phyloP scores from a whole-genome alignment of 2,113 vertebrate species.

The Nothoprocta perdicaria region DNA sequence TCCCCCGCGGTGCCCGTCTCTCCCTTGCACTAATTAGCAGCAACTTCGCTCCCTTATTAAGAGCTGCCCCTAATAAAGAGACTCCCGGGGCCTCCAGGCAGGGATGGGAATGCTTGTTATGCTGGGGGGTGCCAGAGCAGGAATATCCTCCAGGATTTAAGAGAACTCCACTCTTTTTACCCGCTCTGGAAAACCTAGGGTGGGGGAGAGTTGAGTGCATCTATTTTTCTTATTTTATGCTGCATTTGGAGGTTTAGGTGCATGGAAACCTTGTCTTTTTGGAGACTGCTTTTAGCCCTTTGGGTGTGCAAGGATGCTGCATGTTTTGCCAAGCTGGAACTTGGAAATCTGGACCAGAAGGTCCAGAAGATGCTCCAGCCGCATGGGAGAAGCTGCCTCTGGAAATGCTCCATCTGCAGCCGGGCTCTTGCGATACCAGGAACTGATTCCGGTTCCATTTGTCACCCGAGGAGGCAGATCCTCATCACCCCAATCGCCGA shows the following conservation, averaged over 20 bases:
- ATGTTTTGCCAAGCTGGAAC: not conserved
- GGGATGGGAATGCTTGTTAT: not conserved
- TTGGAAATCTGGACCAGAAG: too few relatives aligned
- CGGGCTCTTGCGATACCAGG: not conserved
- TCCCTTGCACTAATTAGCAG: slow-evolving; percentile 45
- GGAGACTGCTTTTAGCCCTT: not conserved
- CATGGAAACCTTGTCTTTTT: fast-evolving
- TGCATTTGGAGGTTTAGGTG: not conserved
- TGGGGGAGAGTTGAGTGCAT: not conserved
- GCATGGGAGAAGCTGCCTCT: fast-evolving
- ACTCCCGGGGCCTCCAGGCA: not conserved
- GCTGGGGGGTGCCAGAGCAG: too few relatives aligned
- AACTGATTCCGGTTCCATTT: fast-evolving
- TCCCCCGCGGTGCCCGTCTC: not conserved
- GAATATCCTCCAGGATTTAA: not conserved
- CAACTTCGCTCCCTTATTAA: slow-evolving; percentile 14
- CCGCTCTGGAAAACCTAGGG: not conserved
- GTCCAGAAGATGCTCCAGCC: not conserved
- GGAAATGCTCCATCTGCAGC: fast-evolving
- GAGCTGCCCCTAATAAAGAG: not conserved
- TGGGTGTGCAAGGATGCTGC: not conserved
- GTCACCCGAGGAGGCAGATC: not conserved
- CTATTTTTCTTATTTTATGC: not conserved
- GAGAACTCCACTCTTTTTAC: not conserved
- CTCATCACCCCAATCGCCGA: too few relatives aligned